Percentiles rank a stretch among this genome's conserved stretches.
Conservation (phyloP, 1,140 invertebrate genomes). For the Coptotermes formosanus region DNA sequence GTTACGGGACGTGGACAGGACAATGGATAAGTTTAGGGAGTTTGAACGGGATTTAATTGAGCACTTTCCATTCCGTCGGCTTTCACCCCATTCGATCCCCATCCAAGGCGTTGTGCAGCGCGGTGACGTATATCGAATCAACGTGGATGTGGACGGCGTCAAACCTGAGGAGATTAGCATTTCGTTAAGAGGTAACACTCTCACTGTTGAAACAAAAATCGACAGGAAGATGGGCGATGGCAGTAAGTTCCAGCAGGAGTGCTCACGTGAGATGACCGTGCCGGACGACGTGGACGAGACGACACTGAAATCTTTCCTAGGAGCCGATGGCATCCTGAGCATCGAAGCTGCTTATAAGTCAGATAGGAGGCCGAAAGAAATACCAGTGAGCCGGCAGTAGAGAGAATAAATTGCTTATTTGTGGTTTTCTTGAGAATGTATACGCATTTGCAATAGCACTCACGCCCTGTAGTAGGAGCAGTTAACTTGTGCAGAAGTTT, state of each 20-base stretch:
- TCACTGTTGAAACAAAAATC: conserved; percentile 41
- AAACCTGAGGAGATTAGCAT: conserved; percentile 44
- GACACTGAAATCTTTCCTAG: conserved; percentile 44
- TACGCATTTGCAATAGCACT: too few relatives aligned
- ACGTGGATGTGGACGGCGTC: conserved; percentile 40
- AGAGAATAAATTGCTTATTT: too few relatives aligned
- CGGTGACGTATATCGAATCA: conserved; percentile 31
- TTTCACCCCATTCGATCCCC: conserved; percentile 9
- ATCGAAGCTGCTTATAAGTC: conserved; percentile 45
- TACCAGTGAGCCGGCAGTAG: conserved; percentile 37
- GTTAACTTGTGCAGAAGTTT: too few relatives aligned
- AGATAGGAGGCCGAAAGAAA: conserved; percentile 40
- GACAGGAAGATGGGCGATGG: conserved; percentile 42
- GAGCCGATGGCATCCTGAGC: conserved; percentile 43
- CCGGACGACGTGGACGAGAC: conserved; percentile 46
- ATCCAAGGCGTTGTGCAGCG: conserved; percentile 18
- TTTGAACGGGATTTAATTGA: conserved; percentile 37
- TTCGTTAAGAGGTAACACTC: conserved; percentile 40
- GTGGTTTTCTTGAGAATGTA: too few relatives aligned
- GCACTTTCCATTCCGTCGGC: conserved; percentile 22
- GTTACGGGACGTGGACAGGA: conserved; percentile 39
- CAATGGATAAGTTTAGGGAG: conserved; percentile 36
- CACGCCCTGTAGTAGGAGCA: too few relatives aligned
- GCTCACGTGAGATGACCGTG: conserved; percentile 45
- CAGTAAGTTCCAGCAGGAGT: conserved; percentile 45